phyloP scores from a whole-genome alignment of 2,797 vertebrate species.

The Enteromius fasciolatus region DNA sequence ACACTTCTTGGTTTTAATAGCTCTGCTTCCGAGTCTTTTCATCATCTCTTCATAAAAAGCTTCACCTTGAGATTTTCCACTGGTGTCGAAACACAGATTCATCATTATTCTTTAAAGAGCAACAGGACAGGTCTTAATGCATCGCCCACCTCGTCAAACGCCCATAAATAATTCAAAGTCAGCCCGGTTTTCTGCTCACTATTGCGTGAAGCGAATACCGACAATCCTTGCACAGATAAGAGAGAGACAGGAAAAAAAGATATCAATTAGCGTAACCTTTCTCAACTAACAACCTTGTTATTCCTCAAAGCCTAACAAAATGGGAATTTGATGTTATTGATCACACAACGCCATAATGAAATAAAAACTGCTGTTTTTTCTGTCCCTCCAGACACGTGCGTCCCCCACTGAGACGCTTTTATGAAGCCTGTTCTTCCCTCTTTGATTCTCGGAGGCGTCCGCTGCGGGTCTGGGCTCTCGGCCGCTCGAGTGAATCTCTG shows the following conservation, averaged over 20 bases:
- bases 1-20: background rate
- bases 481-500: conserved; percentile 42
- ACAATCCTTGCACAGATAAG: conserved; percentile 68
- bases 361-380: conserved; percentile 61
- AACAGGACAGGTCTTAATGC: conserved; percentile 21
- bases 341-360: conserved; percentile 65
- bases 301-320: conserved; percentile 72
- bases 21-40: background rate
- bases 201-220: conserved; percentile 66
- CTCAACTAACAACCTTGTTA: conserved; percentile 76
- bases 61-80: conserved; percentile 15
- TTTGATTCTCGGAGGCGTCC: conserved; percentile 41
- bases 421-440: conserved; percentile 47
- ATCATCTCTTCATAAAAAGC: conserved; percentile 8
- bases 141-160: background rate
- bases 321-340: conserved; percentile 73
- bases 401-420: conserved; percentile 15
- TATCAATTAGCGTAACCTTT: conserved; percentile 78
- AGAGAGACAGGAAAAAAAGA: conserved; percentile 48
- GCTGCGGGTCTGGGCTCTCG: conserved; percentile 40
- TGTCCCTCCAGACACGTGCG: conserved; percentile 46
- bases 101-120: conserved; percentile 16
- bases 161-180: conserved; percentile 22
- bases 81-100: conserved; percentile 23
- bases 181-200: background rate